These are phyloP conservation scores for Zoanthus sansibaricus DNA, from an alignment of 92 coral and sea anemone genomes.

Conservation along the genomic window DNA sequence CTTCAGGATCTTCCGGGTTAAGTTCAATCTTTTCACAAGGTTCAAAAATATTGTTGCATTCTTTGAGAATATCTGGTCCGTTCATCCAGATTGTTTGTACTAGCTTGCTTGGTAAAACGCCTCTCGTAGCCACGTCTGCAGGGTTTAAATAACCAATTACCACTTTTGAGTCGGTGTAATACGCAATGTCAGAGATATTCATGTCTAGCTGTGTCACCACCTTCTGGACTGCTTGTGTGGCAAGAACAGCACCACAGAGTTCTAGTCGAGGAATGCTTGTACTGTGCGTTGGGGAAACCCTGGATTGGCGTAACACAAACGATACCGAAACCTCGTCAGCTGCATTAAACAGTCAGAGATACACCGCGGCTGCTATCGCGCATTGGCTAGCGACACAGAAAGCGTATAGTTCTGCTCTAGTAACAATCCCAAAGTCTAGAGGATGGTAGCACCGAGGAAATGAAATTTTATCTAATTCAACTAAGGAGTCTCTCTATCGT, in stretches of 20 bases:
- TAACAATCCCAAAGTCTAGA: background rate
- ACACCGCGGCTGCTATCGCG: constrained; percentile 61
- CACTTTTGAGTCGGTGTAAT: constrained; percentile 68
- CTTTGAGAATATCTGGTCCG: constrained; percentile 50
- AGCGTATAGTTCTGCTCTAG: constrained; percentile 52
- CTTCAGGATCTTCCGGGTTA: background rate
- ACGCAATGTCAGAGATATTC: constrained; percentile 42
- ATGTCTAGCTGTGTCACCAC: constrained; percentile 42
- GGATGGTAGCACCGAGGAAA: background rate
- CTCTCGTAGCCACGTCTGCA: constrained; percentile 56
- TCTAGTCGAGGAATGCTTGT: constrained; percentile 72
- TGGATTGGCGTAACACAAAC: constrained; percentile 56
- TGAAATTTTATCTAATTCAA: background rate
- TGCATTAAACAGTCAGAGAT: constrained; percentile 27
- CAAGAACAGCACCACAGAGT: constrained; percentile 64
- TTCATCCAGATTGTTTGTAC: constrained; percentile 46
- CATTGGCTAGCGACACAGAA: constrained; percentile 66
- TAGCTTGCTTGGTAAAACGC: constrained; percentile 19
- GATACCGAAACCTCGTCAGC: constrained; percentile 27
- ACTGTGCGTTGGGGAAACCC: constrained; percentile 55
- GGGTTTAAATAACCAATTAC: constrained; percentile 65
- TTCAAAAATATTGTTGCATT: background rate
- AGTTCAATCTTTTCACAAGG: background rate
- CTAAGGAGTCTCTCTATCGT: background rate
- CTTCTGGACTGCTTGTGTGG: constrained; percentile 48